These are phyloP conservation scores for Trichonephila inaurata DNA, from an alignment of 1,140 invertebrate species.

Conservation along the genomic window DNA sequence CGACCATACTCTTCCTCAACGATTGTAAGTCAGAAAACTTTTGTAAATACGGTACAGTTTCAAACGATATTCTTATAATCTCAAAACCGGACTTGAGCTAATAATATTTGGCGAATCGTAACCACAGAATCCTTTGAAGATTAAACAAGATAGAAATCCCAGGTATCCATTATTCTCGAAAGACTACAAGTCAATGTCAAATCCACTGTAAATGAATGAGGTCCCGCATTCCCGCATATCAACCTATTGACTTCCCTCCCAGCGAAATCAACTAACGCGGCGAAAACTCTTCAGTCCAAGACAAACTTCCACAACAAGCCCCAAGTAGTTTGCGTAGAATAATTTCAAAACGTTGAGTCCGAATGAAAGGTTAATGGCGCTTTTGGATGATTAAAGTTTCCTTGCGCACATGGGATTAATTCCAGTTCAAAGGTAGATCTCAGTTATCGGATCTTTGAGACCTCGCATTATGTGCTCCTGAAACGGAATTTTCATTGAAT, in stretches of 20 bases:
- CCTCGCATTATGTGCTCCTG: neutral
- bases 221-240: neutral
- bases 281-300: neutral
- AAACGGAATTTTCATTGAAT: slow-evolving; percentile 13
- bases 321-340: slow-evolving; percentile 4
- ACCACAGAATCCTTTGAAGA: neutral
- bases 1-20: no score
- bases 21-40: no score
- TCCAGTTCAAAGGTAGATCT: slow-evolving; percentile 37
- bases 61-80: no score
- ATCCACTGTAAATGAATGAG: neutral
- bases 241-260: neutral
- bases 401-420: neutral
- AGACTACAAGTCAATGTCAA: neutral
- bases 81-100: neutral
- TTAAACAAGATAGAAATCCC: neutral
- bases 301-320: slow-evolving; percentile 11
- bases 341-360: slow-evolving; percentile 29
- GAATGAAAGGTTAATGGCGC: slow-evolving; percentile 51
- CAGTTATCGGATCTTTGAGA: slow-evolving; percentile 6
- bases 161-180: neutral
- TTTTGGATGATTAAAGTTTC: slow-evolving; percentile 59
- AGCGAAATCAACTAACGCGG: neutral
- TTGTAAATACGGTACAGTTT: no score
- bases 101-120: neutral